Conservation (phyloP, 2,113 vertebrate species). For the Larimichthys polyactis region DNA sequence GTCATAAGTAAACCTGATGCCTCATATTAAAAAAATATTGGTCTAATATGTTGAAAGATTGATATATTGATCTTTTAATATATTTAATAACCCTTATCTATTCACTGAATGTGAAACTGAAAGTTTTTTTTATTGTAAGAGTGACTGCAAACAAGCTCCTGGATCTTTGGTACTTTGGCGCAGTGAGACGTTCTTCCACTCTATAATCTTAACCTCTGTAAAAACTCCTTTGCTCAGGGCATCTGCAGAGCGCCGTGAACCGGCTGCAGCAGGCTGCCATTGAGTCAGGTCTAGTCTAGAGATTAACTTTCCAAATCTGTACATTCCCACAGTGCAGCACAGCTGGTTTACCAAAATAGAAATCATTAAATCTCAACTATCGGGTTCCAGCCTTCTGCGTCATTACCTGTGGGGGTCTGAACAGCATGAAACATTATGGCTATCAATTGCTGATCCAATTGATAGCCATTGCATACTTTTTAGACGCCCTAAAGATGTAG, state of each 20-base stretch:
- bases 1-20: background rate
- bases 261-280: constrained; percentile 34
- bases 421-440: background rate
- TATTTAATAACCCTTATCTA: background rate
- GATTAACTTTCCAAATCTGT: constrained; percentile 65
- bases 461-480: background rate
- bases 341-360: constrained; percentile 79
- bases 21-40: background rate
- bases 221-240: constrained; percentile 10
- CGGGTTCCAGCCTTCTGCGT: constrained; percentile 43
- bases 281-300: constrained; percentile 12
- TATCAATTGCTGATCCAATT: background rate
- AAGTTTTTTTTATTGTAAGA: background rate
- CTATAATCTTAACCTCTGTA: constrained; percentile 4
- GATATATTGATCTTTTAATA: background rate
- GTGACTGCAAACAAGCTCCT: background rate
- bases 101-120: background rate
- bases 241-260: constrained; percentile 41
- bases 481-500: background rate
- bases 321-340: constrained; percentile 61
- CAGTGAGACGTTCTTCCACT: background rate
- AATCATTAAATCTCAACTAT: constrained; percentile 70
- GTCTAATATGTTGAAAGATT: background rate
- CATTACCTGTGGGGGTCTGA: constrained; percentile 12
- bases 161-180: background rate